Conservation (phyloP, 2,888 invertebrate genomes). For the Spisula solida region DNA sequence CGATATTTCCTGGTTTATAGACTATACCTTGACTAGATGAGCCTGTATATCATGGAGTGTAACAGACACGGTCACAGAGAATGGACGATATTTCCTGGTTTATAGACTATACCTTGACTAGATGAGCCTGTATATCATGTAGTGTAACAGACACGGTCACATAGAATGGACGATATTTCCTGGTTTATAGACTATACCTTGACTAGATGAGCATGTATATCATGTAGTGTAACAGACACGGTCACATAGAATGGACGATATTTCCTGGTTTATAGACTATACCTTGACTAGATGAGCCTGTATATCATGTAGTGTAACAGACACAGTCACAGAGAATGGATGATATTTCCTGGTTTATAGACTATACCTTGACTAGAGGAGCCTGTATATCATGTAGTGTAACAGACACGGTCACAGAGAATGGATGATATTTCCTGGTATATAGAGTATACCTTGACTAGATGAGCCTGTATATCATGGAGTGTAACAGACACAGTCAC, state of each 20-base stretch:
- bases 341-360: slow-evolving; percentile 95
- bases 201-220: slow-evolving; percentile 97
- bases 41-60: slow-evolving; percentile 98
- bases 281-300: slow-evolving; percentile 97
- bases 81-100: slow-evolving; percentile 95
- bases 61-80: slow-evolving; percentile 96
- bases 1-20: slow-evolving; percentile 95
- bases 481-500: slow-evolving; percentile 97
- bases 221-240: slow-evolving; percentile 97
- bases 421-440: slow-evolving; percentile 94
- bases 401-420: slow-evolving; percentile 96
- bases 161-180: slow-evolving; percentile 95
- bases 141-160: slow-evolving; percentile 97
- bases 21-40: slow-evolving; percentile 95
- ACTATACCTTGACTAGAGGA: slow-evolving; percentile 95
- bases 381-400: slow-evolving; percentile 98
- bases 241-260: slow-evolving; percentile 97
- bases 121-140: slow-evolving; percentile 98
- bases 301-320: slow-evolving; percentile 97
- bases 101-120: too few species aligned
- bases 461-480: slow-evolving; percentile 98
- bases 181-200: too few species aligned
- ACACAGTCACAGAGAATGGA: slow-evolving; percentile 96
- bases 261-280: too few species aligned
- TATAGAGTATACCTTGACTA: too few species aligned